A percentile compares a stretch with the other conserved stretches of the same genome.
Evolutionary conservation across 2,797 vertebrate genomes (phyloP).

Genomic region (Pogoniulus pusillus): DNA sequence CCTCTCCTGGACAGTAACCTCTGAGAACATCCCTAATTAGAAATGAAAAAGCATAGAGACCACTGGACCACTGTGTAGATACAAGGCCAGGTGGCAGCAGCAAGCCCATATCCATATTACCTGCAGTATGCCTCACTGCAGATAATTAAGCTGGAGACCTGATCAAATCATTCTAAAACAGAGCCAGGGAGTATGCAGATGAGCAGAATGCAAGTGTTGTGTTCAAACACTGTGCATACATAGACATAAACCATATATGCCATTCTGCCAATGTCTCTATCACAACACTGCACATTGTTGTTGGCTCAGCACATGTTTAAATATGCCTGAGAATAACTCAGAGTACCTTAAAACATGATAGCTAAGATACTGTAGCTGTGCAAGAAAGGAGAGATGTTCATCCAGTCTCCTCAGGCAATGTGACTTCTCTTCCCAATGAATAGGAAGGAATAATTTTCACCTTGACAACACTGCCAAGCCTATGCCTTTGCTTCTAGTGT

Average conservation of each 20-base stretch:
- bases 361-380: background rate
- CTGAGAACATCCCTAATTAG: background rate
- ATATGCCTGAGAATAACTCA: background rate
- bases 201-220: background rate
- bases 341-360: background rate
- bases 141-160: background rate
- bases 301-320: background rate
- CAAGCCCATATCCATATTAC: background rate
- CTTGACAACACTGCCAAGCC: background rate
- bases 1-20: background rate
- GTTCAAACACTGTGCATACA: rapidly evolving
- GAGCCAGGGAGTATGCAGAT: background rate
- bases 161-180: background rate
- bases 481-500: background rate
- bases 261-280: background rate
- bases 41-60: background rate
- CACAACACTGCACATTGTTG: background rate
- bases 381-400: background rate
- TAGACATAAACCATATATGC: background rate
- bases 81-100: background rate
- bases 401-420: background rate
- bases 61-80: background rate
- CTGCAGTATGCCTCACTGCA: background rate
- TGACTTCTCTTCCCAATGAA: background rate
- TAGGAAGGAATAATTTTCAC: background rate